These are phyloP conservation scores for Tachuris rubrigastra DNA, from an alignment of 2,113 vertebrate genomes.

Conservation along the genomic window DNA sequence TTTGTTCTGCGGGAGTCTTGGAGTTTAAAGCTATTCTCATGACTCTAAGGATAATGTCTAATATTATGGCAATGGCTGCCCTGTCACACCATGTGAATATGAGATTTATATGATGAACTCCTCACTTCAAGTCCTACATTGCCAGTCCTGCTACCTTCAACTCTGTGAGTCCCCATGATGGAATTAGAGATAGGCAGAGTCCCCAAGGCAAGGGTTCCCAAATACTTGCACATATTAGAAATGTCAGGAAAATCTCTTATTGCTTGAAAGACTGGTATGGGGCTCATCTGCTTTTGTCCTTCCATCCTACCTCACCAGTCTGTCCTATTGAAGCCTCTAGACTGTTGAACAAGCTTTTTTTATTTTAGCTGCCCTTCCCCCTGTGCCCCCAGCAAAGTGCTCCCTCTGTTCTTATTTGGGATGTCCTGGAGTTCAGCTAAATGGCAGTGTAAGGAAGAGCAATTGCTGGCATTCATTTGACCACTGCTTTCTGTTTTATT, in stretches of 20 bases:
- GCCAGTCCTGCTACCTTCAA: not conserved
- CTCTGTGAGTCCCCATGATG: not conserved
- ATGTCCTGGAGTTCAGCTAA: not conserved
- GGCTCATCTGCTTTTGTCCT: not conserved
- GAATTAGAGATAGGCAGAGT: not conserved
- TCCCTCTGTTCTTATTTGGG: not conserved
- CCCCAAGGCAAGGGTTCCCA: not conserved
- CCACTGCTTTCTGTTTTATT: not conserved
- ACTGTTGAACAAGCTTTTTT: not conserved
- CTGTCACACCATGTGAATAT: not conserved
- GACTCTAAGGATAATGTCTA: not conserved
- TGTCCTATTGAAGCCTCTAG: not conserved
- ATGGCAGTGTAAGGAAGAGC: not conserved
- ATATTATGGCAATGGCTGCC: not conserved
- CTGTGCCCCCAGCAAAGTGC: not conserved
- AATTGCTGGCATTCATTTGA: not conserved
- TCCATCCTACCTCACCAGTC: not conserved
- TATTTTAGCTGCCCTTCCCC: not conserved
- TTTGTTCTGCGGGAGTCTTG: not conserved
- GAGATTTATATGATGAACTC: not conserved
- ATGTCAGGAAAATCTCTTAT: not conserved
- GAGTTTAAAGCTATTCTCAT: not conserved
- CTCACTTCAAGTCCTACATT: not conserved
- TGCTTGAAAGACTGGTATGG: accelerated
- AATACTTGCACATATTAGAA: not conserved